Evolutionary conservation across 1,140 invertebrate genomes (phyloP), one percentile per base, ranked within the genome.

Genomic region (Condylostylus longicornis): DNA sequence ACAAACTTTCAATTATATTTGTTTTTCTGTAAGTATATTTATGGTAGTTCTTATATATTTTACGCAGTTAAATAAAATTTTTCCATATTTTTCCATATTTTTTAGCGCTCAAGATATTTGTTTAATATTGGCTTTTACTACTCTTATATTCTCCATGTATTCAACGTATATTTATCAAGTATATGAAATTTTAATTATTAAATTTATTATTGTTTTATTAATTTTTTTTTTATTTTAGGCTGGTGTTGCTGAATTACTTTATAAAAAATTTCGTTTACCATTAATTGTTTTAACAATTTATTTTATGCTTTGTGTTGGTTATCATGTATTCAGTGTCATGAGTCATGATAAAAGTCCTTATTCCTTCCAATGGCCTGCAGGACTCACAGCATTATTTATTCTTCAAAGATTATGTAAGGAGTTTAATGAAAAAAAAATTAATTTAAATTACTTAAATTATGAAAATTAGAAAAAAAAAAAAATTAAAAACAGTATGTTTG

Each of bases 121-220:
- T 46, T 61, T 79, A 3, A 69, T 80, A 23, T 56, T 75, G 19
- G 68, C 75, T 5, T 58, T 80, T 32, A 69, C 74, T 1, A 54
- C 71, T 23, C 64, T 79, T 35, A 53, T 79, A 13, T 64, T 77
- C 38, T 73, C 70, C 35, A 71, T 80, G 38, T 79, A 79, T 50
- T 74, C 75, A 4, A 80, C 78, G 6, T 79, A 78, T 49, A 66
- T 78, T 42, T 79, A 79, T 60, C 75, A 80, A 64, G 77, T 79
- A 63, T 49, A 50, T 34, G 38, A 28, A 17, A 17, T 29, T 37
- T 36, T 35, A 36, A 38, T n/a, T 15, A 27, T n/a, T n/a, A 9
- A 33, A 41, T 38, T 41, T 19, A 29, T 30, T 19, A 33, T n/a
- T 28, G 33, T 39, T 38, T 42, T 19, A 27, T 33, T 37, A 42